These are phyloP conservation scores for Trematomus bernacchii DNA, from an alignment of 2,797 vertebrate species.

Conservation along the genomic window DNA sequence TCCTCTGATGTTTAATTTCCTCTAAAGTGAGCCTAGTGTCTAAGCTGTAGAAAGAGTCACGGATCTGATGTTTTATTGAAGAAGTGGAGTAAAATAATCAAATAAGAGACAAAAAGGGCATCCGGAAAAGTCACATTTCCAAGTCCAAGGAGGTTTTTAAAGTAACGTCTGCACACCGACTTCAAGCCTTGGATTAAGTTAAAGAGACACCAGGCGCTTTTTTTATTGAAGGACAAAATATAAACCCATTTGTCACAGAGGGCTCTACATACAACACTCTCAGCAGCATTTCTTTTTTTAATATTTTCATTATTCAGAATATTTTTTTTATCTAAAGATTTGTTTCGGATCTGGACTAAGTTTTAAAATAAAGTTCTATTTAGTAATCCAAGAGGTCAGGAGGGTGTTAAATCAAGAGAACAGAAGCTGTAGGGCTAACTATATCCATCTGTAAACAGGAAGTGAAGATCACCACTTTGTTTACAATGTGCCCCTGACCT, in stretches of 20 bases:
- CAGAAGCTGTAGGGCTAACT: slow-evolving; percentile 51
- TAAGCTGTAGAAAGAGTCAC: neutral
- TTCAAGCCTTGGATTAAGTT: neutral
- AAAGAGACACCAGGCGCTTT: neutral
- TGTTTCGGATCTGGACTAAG: neutral
- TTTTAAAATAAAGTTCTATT: neutral
- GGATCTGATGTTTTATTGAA: neutral
- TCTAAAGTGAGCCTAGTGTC: neutral
- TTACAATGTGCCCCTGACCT: slow-evolving; percentile 71
- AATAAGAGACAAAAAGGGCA: neutral
- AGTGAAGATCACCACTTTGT: slow-evolving; percentile 68
- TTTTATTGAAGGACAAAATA: neutral
- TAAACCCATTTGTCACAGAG: neutral
- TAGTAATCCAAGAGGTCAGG: slow-evolving; percentile 5
- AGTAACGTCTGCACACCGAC: neutral
- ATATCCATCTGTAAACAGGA: slow-evolving; percentile 75
- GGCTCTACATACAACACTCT: neutral
- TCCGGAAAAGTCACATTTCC: neutral
- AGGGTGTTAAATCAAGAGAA: slow-evolving; percentile 27
- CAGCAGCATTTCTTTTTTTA: neutral
- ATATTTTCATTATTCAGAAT: neutral
- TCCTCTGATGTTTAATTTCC: neutral
- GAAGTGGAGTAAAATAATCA: neutral
- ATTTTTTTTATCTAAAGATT: neutral
- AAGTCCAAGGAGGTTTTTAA: neutral